Base-by-base conservation (phyloP, 1,140 invertebrate genomes). In the Metopolophium dirhodum region DNA sequence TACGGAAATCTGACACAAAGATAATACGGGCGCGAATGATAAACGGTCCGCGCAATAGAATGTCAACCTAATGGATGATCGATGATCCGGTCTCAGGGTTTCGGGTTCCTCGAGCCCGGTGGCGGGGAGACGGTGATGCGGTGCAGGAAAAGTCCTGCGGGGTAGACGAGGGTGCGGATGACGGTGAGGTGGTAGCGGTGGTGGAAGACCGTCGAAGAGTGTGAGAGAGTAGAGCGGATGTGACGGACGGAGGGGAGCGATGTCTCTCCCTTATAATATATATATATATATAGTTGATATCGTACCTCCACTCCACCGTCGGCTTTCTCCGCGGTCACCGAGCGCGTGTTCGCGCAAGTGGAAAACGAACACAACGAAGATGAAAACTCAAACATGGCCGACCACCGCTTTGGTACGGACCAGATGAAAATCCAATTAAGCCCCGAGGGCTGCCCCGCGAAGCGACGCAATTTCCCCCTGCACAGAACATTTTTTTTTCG, bases 21-120 rank as follows among this genome's bases (percentile, higher is more conserved):
- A 93, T 93, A 93, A 93, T 93, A 83, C 91, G 91, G 77, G 91
- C 77, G 77, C 91, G 82, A 93, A 93, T 93, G 91, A 93, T 93
- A 86, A 93, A 93, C 91, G 91, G 77, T 86, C 82, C 82, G 49
- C 91, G 82, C 82, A 86, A 86, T 93, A 93, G 82, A 93, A 93
- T 93, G 91, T 93, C 91, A 93, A 93, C 91, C 91, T 93, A 93
- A 93, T 57, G 91, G 91, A 93, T 93, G 91, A 93, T 93, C 91
- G 91, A 93, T 93, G 91, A 93, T 93, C 91, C 91, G 91, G 91
- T 45, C 82, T 86, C 68, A 18, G 82, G 91, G 68, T 85, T 93
- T 83, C 37, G 41, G 57, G 89, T 90, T 90, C 89, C 57, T 45
- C 57, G 37, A 41, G 89, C 37, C 2, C 57, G 57, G 30, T 41